A percentile compares a stretch with the other conserved stretches of the same genome.
Evolutionary conservation across 2,888 invertebrate species (phyloP).

Genomic region (Norana najaformis): DNA sequence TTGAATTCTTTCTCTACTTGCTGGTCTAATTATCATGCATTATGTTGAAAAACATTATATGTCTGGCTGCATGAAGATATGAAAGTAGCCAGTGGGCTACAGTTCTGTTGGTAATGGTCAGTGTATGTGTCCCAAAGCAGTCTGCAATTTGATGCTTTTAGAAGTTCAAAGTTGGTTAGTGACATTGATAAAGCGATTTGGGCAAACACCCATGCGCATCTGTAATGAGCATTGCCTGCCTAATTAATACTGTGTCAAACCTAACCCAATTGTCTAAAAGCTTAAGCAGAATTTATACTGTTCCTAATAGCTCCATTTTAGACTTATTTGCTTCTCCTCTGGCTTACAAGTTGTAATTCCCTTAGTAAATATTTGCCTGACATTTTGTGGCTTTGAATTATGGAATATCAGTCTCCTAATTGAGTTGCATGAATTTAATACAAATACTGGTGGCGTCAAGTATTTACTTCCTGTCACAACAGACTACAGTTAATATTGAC

Average conservation of each 20-base stretch:
- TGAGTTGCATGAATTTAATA: background rate
- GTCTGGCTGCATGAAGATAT: background rate
- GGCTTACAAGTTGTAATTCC: background rate
- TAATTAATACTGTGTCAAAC: slow-evolving; percentile 5
- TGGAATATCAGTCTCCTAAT: background rate
- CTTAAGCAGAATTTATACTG: background rate
- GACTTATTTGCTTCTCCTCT: background rate
- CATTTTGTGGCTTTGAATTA: background rate
- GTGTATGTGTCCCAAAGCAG: background rate
- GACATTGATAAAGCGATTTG: background rate
- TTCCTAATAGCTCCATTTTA: background rate
- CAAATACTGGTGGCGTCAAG: background rate
- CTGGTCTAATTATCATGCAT: background rate
- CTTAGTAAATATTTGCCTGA: background rate
- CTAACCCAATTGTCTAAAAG: background rate
- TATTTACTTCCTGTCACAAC: background rate
- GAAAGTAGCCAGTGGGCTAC: background rate
- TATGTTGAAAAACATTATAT: background rate
- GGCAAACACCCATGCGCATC: background rate
- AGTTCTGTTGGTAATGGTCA: background rate
- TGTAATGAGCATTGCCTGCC: background rate
- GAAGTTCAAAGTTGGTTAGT: background rate
- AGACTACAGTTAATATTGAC: background rate
- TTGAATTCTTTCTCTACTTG: background rate
- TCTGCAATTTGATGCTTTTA: background rate